Percentiles rank a stretch among this genome's conserved stretches.
phyloP scores from a whole-genome alignment of 2,888 invertebrate genomes.

The Noctua comes region DNA sequence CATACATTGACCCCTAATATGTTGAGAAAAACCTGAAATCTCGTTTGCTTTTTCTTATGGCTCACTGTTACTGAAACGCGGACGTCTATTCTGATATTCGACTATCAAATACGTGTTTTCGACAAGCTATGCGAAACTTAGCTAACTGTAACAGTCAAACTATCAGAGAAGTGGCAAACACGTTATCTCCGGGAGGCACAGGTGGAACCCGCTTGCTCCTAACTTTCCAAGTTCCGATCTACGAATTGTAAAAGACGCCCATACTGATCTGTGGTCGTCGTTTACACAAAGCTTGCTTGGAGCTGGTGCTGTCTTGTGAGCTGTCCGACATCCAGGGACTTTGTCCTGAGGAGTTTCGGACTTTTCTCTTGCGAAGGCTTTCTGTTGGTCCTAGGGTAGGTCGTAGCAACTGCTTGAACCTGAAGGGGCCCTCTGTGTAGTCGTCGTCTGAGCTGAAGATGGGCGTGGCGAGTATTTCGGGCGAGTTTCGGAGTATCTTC shows the following conservation, averaged over 20 bases:
- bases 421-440: conserved; percentile 92
- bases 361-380: conserved; percentile 92
- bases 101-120: conserved; percentile 24
- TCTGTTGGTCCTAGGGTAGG: conserved; percentile 93
- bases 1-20: too few relatives aligned
- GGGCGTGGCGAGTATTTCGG: conserved; percentile 87
- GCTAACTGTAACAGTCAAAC: conserved; percentile 36
- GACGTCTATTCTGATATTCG: conserved; percentile 7
- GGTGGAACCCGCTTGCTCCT: conserved; percentile 41
- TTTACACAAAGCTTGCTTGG: conserved; percentile 84
- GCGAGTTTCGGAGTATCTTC: conserved; percentile 87
- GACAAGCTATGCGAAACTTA: conserved; percentile 47
- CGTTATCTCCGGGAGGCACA: conserved; percentile 48
- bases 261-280: conserved; percentile 88
- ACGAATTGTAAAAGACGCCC: conserved; percentile 86
- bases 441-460: conserved; percentile 88
- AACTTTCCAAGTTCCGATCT: conserved; percentile 38
- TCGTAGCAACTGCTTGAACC: conserved; percentile 92
- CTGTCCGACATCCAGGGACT: conserved; percentile 89
- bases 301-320: conserved; percentile 85
- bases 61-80: conserved; percentile 17
- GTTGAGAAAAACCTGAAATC: conserved; percentile 6
- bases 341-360: conserved; percentile 84
- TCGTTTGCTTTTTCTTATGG: conserved; percentile 19
- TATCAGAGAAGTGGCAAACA: conserved; percentile 26